Base-by-base conservation (phyloP, 2,113 vertebrate genomes). In the Ellobius talpinus region DNA sequence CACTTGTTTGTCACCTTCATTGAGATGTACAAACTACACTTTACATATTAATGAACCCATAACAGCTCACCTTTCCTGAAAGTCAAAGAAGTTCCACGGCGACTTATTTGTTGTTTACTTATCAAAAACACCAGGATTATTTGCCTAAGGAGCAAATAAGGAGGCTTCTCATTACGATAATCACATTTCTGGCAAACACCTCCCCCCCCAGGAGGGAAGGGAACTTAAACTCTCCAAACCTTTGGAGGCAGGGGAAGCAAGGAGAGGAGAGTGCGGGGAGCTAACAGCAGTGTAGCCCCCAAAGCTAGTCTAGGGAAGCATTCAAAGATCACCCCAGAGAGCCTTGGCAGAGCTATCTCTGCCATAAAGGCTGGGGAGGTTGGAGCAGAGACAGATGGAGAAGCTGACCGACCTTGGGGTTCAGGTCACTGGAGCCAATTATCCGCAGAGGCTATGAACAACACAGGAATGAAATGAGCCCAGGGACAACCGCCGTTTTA, bases 1-100 rank as follows among this genome's bases (percentile, higher is more conserved):
- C 98, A 98, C 99, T 98, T 98, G 98, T 99, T 99, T 99, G 99
- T 99, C 99, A 99, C 98, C 98, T 99, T 99, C 98, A 98, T 98
- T 97, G 98, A 99, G 99, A 99, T 99, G 98, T 98, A 99, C 98
- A 99, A 99, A 98, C 98, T 97, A 97, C 87, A 96, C 97, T 98
- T 98, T 99, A 99, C 99, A 99, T 99, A 98, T 99, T 99, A 99
- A 99, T 99, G 99, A 99, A 98, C 96, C 98, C 96, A 97, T 98
- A 98, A 98, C 97, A 98, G 96, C 98, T 99, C 98, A 99, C 98
- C 98, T 99, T 98, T 98, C 98, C 98, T 98, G 98, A 99, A 99
- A 99, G 99, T 99, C 98, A 99, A 98, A 98, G 97, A 98, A 98
- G 97, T 85, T 97, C 97, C 97, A 97, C 92, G 26, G 95, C 72